Percentiles rank a stretch among this genome's conserved stretches.
phyloP scores from a whole-genome alignment of 2,888 invertebrate genomes.

The Heliconius ismenius region DNA sequence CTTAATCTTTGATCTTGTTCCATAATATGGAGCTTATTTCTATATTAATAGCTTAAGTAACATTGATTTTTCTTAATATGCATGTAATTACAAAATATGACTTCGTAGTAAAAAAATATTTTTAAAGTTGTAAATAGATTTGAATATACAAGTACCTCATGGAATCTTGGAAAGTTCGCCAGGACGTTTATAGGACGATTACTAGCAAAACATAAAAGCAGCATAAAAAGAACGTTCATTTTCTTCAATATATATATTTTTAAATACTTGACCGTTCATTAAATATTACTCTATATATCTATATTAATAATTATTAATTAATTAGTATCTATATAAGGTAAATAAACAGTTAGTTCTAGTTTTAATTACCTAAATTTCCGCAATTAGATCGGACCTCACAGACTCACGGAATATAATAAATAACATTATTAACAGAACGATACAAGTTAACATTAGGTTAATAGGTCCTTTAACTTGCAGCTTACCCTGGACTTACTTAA shows the following conservation, averaged over 20 bases:
- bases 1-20: not conserved
- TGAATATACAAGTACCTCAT: too few species aligned
- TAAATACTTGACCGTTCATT: not conserved
- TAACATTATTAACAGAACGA: slow-evolving; percentile 14
- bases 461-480: not conserved
- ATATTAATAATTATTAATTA: not conserved
- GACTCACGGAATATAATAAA: not conserved
- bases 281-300: not conserved
- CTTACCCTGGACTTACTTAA: not conserved
- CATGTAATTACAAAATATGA: too few species aligned
- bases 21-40: not conserved
- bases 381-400: slow-evolving; percentile 13
- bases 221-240: too few species aligned
- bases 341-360: not conserved
- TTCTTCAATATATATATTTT: not conserved
- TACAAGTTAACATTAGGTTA: slow-evolving; percentile 9
- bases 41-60: not conserved
- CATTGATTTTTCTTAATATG: too few species aligned
- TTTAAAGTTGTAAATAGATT: too few species aligned
- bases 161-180: too few species aligned
- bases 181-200: too few species aligned
- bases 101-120: too few species aligned
- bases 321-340: not conserved
- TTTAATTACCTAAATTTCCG: slow-evolving; percentile 16
- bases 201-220: too few species aligned